phyloP scores from a whole-genome alignment of 1,140 invertebrate genomes.

The Dreissena polymorpha region DNA sequence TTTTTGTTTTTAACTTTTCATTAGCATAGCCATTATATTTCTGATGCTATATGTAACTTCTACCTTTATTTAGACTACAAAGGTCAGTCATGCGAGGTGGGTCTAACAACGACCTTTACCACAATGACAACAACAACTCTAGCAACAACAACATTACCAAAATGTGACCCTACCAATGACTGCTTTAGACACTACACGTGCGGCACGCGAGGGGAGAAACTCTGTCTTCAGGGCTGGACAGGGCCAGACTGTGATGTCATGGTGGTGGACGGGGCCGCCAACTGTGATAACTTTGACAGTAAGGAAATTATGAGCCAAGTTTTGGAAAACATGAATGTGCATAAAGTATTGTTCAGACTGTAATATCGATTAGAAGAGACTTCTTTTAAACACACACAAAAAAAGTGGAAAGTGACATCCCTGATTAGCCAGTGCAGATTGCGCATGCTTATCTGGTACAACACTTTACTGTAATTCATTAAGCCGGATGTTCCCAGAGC shows the following conservation, averaged over 20 bases:
- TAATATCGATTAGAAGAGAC: too few relatives aligned
- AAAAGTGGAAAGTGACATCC: too few relatives aligned
- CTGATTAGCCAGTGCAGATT: too few relatives aligned
- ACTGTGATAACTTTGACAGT: constrained; percentile 40
- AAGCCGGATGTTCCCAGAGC: too few relatives aligned
- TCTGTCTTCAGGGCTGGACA: constrained; percentile 36
- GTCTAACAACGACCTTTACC: constrained; percentile 19
- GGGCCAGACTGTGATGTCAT: constrained; percentile 29
- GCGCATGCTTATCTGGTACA: too few relatives aligned
- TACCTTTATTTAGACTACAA: constrained; percentile 21
- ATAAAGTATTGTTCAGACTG: too few relatives aligned
- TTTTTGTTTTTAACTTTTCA: too few relatives aligned
- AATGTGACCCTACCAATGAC: constrained; percentile 28
- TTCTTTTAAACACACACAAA: too few relatives aligned
- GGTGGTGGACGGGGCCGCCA: constrained; percentile 10
- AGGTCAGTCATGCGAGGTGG: constrained; percentile 15
- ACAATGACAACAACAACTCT: constrained; percentile 25
- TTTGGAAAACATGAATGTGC: too few relatives aligned
- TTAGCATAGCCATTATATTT: too few relatives aligned
- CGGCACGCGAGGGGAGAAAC: constrained; percentile 32
- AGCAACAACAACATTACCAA: constrained; percentile 29
- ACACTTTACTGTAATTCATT: too few relatives aligned
- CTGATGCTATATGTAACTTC: too few relatives aligned
- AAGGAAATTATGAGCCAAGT: not conserved
- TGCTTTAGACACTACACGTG: constrained; percentile 39